A percentile compares a stretch with the other conserved stretches of the same genome.
phyloP scores from a whole-genome alignment of 2,113 vertebrate species.

The Mesoclemmys tuberculata region DNA sequence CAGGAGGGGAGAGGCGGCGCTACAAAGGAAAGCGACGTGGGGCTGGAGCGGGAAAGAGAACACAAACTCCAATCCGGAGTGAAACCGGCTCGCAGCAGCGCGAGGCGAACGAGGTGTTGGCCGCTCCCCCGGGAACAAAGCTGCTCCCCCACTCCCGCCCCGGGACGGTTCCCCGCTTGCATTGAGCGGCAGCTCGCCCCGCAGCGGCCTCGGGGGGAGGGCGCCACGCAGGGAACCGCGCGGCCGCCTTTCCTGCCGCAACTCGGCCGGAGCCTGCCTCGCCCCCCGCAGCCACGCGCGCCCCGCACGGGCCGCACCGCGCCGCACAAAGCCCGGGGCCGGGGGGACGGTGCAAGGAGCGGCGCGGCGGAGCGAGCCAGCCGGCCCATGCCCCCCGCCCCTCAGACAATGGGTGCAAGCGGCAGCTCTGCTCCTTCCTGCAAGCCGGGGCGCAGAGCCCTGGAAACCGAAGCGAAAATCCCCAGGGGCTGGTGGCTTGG shows the following conservation, averaged over 20 bases:
- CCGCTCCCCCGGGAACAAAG: constrained; percentile 8
- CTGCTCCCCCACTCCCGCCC: constrained; percentile 7
- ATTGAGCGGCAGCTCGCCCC: neutral
- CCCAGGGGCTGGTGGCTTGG: neutral
- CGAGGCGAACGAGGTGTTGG: no score
- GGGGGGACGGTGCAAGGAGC: constrained; percentile 16
- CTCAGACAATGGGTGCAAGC: constrained; percentile 69
- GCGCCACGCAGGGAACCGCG: neutral
- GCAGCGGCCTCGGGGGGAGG: neutral
- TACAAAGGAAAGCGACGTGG: neutral
- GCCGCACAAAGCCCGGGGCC: neutral
- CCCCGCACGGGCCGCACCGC: constrained; percentile 30
- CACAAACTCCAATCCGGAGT: no score
- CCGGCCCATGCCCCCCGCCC: constrained; percentile 28
- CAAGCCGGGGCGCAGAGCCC: neutral
- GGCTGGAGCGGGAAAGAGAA: neutral
- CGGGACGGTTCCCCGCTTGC: neutral
- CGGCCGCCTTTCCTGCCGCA: neutral
- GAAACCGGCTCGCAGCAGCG: no score
- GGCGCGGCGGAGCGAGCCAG: constrained; percentile 22
- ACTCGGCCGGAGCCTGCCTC: neutral
- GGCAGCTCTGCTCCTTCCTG: neutral
- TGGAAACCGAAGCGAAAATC: neutral
- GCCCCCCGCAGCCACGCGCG: neutral
- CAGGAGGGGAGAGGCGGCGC: no score